Evolutionary conservation across 2,888 invertebrate genomes (phyloP), one percentile per base, ranked within the genome.

Genomic region (Caenorhabditis wallacei): DNA sequence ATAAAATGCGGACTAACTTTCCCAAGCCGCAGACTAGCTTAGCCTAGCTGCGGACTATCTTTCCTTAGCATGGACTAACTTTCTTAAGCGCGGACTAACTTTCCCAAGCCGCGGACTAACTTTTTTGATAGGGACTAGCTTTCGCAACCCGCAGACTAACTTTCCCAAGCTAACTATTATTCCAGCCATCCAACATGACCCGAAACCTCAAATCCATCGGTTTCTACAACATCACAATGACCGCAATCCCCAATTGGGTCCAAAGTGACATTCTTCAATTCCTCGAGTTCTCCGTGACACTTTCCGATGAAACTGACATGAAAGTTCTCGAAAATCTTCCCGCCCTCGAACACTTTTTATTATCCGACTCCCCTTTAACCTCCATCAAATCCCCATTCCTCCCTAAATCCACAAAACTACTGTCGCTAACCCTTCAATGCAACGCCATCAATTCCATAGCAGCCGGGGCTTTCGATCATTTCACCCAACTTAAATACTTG

Each of bases 361-460:
- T 82, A 11, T 46, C 51, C 0, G 82, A 74, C 16, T 78, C 78
- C 3, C 3, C 7, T 0, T 4, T 78, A 16, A 69, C 76, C 7
- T 40, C 8, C 2, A 82, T 82, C n/a, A 68, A 72, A 46, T 37
- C 61, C 30, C 61, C 68, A 18, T 78, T 82, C 18, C 30, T 82
- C 54, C 51, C 68, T 0, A 68, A 48, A 16, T 66, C 68, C 30
- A 8, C 48, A 11, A 46, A 78, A 40, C 43, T 82, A 24, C 43
- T 82, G 7, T 74, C 72, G 1, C 40, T 82, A 18, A 78, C 82
- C 3, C 48, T 82, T 0, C 72, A 82, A 40, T 82, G 82, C 43
- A 82, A 82, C 24, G 20, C 48, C 0, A 78, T 82, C 8, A 63
- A 20, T 7, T 43, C 56, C 7, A 82, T 82, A 13, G 56, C 69